Percentiles rank a stretch among this genome's conserved stretches.
Evolutionary conservation across 2,888 invertebrate species (phyloP).

Genomic region (Toxonevra muliebris): DNA sequence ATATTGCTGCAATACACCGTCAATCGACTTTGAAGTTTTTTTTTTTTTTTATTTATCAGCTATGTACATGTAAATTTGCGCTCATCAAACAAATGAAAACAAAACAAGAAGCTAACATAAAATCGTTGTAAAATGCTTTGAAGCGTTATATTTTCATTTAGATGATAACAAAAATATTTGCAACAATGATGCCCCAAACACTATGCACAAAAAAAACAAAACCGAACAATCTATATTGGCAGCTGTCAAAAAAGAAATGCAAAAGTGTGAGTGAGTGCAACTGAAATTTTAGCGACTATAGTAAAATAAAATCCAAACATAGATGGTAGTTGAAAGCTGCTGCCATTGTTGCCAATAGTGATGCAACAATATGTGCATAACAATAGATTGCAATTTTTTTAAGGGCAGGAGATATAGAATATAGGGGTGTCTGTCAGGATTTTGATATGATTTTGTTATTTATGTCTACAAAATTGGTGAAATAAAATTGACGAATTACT

Average conservation of each 20-base stretch:
- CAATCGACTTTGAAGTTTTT: background rate
- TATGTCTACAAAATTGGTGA: background rate
- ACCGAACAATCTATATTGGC: constrained; percentile 48
- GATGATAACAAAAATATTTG: constrained; percentile 41
- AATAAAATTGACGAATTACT: constrained; percentile 5
- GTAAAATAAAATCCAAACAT: no score
- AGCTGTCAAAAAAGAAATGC: constrained; percentile 43
- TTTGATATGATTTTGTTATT: background rate
- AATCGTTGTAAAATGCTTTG: constrained; percentile 48
- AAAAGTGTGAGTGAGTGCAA: no score
- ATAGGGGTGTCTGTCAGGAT: background rate
- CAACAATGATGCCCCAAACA: constrained; percentile 16
- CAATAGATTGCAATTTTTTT: no score
- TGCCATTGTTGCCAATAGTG: no score
- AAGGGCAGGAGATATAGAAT: no score
- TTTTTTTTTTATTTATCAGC: background rate
- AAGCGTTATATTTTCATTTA: constrained; percentile 54
- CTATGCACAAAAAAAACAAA: constrained; percentile 5
- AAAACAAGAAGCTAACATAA: constrained; percentile 35
- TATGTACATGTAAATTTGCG: background rate
- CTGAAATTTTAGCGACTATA: no score
- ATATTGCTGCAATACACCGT: background rate
- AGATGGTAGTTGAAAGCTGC: no score
- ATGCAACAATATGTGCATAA: no score
- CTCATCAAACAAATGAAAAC: background rate